These are phyloP conservation scores for Saimiri boliviensis DNA, from an alignment of 2,113 vertebrate genomes.

Conservation along the genomic window DNA sequence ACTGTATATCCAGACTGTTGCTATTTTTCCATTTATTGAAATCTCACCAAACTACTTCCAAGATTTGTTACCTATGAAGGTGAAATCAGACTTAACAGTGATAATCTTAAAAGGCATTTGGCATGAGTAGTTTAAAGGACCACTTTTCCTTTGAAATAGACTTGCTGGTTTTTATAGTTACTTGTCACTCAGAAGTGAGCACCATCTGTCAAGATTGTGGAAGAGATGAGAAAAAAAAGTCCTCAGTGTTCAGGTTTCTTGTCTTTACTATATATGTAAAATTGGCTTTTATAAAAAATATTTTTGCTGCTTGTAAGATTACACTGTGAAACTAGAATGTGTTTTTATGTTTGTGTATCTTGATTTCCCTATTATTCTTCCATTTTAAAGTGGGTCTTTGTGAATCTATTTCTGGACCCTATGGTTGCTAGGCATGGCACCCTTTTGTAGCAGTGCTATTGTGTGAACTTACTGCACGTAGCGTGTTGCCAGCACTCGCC, in stretches of 20 bases:
- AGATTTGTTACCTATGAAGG: neutral
- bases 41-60: neutral
- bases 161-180: neutral
- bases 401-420: neutral
- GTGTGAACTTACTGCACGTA: too few relatives aligned
- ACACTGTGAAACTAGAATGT: neutral
- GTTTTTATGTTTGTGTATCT: neutral
- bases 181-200: neutral
- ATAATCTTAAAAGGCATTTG: neutral
- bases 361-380: neutral
- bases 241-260: neutral
- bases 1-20: neutral
- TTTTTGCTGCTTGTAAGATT: neutral
- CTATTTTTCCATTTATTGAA: neutral
- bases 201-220: neutral
- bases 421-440: fast-evolving
- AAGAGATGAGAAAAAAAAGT: neutral
- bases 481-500: too few relatives aligned
- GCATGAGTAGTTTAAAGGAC: neutral
- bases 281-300: neutral
- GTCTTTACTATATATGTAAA: neutral
- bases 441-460: neutral
- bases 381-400: neutral
- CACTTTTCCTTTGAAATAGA: neutral
- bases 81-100: neutral